Percentiles rank a stretch among this genome's conserved stretches.
Conservation (phyloP, 2,113 vertebrate species). For the Sardina pilchardus region DNA sequence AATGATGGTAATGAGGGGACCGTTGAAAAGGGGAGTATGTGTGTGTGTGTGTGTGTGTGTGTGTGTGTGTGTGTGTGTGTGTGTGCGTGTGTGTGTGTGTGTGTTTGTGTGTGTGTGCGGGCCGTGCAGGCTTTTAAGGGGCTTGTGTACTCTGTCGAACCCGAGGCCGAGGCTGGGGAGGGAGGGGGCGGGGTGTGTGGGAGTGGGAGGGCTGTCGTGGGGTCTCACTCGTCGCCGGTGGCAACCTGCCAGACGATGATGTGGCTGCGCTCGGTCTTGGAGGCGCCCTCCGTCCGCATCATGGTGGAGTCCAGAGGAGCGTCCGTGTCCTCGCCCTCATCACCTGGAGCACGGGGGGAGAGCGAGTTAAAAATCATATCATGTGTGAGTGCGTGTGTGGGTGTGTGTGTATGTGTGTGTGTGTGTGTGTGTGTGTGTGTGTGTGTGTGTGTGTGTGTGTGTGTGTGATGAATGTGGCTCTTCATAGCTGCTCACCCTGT, state of each 20-base stretch:
- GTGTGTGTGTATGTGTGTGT: background rate
- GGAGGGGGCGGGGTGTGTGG: too few relatives aligned
- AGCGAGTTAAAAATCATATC: background rate
- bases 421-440: too few relatives aligned
- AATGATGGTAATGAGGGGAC: slow-evolving; percentile 47
- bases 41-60: slow-evolving; percentile 5
- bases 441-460: background rate
- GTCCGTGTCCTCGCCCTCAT: slow-evolving; percentile 89
- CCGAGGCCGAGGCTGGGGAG: slow-evolving; percentile 39
- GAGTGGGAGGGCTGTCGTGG: slow-evolving; percentile 38
- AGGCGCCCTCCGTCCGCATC: slow-evolving; percentile 78
- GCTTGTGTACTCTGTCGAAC: slow-evolving; percentile 40
- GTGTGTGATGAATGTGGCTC: background rate
- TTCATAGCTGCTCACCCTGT: slow-evolving; percentile 77
- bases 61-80: background rate
- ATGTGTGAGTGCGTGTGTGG: too few relatives aligned
- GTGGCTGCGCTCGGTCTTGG: slow-evolving; percentile 93
- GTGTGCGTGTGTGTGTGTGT: background rate
- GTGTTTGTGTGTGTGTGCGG: slow-evolving; percentile 30
- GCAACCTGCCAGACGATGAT: slow-evolving; percentile 98
- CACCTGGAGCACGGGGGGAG: slow-evolving; percentile 68
- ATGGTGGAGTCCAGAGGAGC: slow-evolving; percentile 73
- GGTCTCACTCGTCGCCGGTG: slow-evolving; percentile 80
- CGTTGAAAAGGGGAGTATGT: background rate
- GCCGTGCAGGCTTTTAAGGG: slow-evolving; percentile 53